These are phyloP conservation scores for Ceuthmochares aereus DNA, from an alignment of 2,113 vertebrate species.

Conservation along the genomic window DNA sequence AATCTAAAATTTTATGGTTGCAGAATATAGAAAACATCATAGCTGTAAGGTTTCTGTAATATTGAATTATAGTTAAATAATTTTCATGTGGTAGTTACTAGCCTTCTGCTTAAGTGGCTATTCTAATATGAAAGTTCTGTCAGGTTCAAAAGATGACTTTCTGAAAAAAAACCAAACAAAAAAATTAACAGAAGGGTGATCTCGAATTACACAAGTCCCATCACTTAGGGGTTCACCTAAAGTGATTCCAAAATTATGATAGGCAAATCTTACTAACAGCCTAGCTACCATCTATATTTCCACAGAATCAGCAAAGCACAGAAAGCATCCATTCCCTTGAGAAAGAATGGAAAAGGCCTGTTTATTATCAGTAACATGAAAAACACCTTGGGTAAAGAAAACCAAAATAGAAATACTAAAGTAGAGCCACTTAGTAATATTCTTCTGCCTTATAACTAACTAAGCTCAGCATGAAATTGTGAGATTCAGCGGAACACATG, in stretches of 20 bases:
- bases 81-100: not conserved
- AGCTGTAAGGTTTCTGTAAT: not conserved
- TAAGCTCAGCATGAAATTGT: not conserved
- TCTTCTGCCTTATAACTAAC: not conserved
- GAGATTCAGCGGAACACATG: not conserved
- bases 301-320: slow-evolving; percentile 38
- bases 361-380: slow-evolving; percentile 52
- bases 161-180: not conserved
- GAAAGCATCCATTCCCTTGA: slow-evolving; percentile 41
- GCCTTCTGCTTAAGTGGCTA: not conserved
- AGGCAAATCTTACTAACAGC: not conserved
- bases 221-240: not conserved
- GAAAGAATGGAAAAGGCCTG: slow-evolving; percentile 17
- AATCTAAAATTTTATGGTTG: not conserved
- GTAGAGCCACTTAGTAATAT: slow-evolving; percentile 2
- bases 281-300: slow-evolving; percentile 7
- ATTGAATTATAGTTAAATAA: not conserved
- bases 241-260: not conserved
- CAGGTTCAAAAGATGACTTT: not conserved
- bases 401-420: slow-evolving; percentile 61
- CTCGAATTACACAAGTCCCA: not conserved
- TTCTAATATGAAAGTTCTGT: not conserved
- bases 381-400: slow-evolving; percentile 61
- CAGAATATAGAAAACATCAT: not conserved
- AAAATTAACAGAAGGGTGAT: not conserved